Evolutionary conservation across 2,888 invertebrate species (phyloP), one percentile per base, ranked within the genome.

Genomic region (Lutraria lutraria): DNA sequence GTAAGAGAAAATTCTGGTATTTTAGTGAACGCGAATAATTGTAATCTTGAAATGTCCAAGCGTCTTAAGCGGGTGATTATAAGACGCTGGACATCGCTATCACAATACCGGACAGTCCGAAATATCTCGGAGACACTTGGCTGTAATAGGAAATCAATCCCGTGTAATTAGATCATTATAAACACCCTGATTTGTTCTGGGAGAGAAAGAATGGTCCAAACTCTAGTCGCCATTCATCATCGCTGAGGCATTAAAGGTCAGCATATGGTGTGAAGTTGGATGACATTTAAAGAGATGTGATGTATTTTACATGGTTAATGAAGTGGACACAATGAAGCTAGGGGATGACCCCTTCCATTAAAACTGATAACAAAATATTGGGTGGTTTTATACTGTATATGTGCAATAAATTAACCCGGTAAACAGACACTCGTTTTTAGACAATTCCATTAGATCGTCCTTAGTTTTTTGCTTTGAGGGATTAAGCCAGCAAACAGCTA

Each of bases 161-260:
- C 89, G 84, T 91, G 91, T 91, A 91, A 91, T 91, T 91, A 88
- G 88, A 88, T 91, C 89, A 91, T 91, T 91, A 91, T 88, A 54
- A 79, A 89, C 85, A 80, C 85, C 86, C 84, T 82, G 84, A 86
- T 89, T 89, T 89, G 89, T 88, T 88, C 82, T 88, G 86, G 89
- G 85, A 88, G 86, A 86, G 34, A 76, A 56, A 63, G 83, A 83
- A 83, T 80, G 86, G 87, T 82, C 31, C 86, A 79, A 25, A 82
- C 81, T 31, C 60, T n/a, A 76, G 79, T 83, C 81, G 79, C 76
- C 90, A 90, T 91, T 91, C 88, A 91, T 91, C 91, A 90, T 91
- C 91, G 88, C 88, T 87, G 88, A 83, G 63, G 76, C 87, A 82
- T 87, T 80, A 91, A 91, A 91, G 91, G 91, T 91, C 91, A 89